Percentiles rank a stretch among this genome's conserved stretches.
Evolutionary conservation across 2,888 invertebrate species (phyloP).

Genomic region (Pseudolycoriella hygida): DNA sequence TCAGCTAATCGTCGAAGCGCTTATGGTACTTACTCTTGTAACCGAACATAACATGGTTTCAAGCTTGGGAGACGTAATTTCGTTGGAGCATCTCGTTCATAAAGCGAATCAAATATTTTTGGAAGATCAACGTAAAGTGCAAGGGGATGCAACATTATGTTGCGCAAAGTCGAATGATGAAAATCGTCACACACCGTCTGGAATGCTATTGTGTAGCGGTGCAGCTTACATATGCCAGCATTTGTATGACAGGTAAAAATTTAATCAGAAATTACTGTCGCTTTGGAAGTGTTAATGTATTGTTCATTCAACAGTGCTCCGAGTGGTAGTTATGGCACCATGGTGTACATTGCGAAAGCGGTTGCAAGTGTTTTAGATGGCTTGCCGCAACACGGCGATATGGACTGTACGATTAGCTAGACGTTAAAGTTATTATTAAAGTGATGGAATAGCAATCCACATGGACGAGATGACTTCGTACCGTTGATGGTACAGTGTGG

Average conservation of each 20-base stretch:
- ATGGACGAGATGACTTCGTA: no score
- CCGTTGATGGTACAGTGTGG: no score
- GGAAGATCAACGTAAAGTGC: constrained; percentile 80
- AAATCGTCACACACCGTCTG: constrained; percentile 37
- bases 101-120: constrained; percentile 89
- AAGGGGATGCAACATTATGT: constrained; percentile 85
- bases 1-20: constrained; percentile 88
- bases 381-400: constrained; percentile 55
- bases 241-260: constrained; percentile 59
- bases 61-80: constrained; percentile 60
- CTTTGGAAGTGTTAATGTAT: neutral
- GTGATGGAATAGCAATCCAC: no score
- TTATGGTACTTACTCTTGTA: constrained; percentile 88
- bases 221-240: constrained; percentile 92
- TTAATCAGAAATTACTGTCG: neutral
- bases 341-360: constrained; percentile 86
- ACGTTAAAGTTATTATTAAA: no score
- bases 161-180: constrained; percentile 63
- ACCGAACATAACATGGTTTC: constrained; percentile 69
- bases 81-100: constrained; percentile 83
- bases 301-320: constrained; percentile 55
- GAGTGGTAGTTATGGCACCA: constrained; percentile 91
- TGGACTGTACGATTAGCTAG: constrained; percentile 64
- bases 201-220: constrained; percentile 68
- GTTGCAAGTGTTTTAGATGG: constrained; percentile 57